phyloP scores from a whole-genome alignment of 2,797 vertebrate genomes.

The Phalanger gymnotis region DNA sequence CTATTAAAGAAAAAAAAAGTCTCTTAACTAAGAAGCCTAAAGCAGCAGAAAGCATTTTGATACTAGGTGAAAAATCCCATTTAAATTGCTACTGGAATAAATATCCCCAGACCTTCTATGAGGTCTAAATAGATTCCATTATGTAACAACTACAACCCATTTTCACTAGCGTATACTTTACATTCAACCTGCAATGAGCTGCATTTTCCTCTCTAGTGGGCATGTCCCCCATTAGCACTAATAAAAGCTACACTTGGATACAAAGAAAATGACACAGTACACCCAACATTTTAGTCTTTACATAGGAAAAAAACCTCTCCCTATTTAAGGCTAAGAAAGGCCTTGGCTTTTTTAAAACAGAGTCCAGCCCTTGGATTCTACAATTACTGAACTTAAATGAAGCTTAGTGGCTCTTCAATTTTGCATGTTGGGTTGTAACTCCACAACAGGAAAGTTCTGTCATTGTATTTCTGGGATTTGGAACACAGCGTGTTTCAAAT shows the following conservation, averaged over 20 bases:
- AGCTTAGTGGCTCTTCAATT: neutral
- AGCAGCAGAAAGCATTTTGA: neutral
- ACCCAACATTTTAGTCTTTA: neutral
- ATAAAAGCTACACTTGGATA: neutral
- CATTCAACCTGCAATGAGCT: neutral
- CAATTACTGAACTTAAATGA: neutral
- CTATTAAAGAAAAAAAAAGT: constrained; percentile 1
- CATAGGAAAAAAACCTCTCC: neutral
- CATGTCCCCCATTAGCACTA: neutral
- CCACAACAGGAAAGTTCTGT: constrained; percentile 12
- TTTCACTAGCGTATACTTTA: constrained; percentile 33
- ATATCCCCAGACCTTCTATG: constrained; percentile 44
- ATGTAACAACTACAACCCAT: constrained; percentile 37
- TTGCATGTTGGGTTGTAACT: neutral
- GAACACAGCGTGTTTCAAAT: constrained; percentile 21
- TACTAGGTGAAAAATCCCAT: constrained; percentile 17
- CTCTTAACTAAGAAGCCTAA: constrained; percentile 25
- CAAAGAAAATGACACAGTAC: neutral
- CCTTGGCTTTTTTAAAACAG: constrained; percentile 25
- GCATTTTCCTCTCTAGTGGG: neutral
- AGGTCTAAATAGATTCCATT: constrained; percentile 40
- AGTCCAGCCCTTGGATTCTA: neutral
- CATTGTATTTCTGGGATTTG: neutral
- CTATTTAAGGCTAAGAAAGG: constrained; percentile 7
- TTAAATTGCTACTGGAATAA: constrained; percentile 57